Evolutionary conservation across 1,140 invertebrate genomes (phyloP), one percentile per base, ranked within the genome.

Genomic region (Palaemon carinicauda): DNA sequence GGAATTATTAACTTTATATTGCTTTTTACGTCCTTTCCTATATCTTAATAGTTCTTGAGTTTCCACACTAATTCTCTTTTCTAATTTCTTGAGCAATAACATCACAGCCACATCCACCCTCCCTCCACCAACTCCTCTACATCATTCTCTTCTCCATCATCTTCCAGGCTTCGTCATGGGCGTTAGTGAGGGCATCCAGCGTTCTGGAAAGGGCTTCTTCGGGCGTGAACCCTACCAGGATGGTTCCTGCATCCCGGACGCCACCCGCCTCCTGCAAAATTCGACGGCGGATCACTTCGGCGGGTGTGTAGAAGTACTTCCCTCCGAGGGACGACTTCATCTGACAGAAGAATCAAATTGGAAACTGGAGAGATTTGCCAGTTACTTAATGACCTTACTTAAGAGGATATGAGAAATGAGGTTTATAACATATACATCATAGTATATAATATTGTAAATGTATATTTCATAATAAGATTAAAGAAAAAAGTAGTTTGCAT

Each of bases 211-310:
- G 82, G 24, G 74, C 74, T 14, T 85, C 73, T 27, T 85, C 82
- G 1, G 82, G 82, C 0, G 73, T 78, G 74, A 85, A 85, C 12
- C 82, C 82, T 0, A 85, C 54, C 31, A 85, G 53, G 5, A 75
- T 24, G 17, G 54, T 78, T 1, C 82, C 82, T 17, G 69, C 56
- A 3, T 50, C 31, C 3, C n/a, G 52, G 12, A 85, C 82, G 54
- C 82, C 82, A 31, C 33, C 82, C 3, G 52, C 56, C 74, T 79
- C 82, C 52, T 53, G 4, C 31, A 85, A 75, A n/a, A 85, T 24
- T 19, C 82, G 53, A 10, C 19, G 27, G 2, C 60, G 31, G 54
- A 85, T 77, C 27, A 65, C 53, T 3, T 85, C 82, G 12, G 82
- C 31, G 7, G 82, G 31, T 9, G 82, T 85, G 82, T 69, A 78